phyloP scores from a whole-genome alignment of 2,888 invertebrate genomes.

The Pammene fasciana region DNA sequence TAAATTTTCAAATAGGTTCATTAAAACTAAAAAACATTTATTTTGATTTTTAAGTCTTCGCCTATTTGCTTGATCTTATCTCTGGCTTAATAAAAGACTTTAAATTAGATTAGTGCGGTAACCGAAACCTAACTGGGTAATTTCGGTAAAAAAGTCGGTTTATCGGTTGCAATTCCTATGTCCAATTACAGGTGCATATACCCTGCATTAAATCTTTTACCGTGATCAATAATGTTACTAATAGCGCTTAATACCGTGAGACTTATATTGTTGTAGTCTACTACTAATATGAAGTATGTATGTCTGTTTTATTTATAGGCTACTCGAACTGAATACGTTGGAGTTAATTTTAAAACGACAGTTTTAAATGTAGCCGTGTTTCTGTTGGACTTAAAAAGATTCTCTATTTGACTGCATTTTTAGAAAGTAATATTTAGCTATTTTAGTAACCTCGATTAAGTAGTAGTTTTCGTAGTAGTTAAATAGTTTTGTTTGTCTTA shows the following conservation, averaged over 20 bases:
- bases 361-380: not conserved
- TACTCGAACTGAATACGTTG: not conserved
- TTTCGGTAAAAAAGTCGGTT: not conserved
- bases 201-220: constrained; percentile 13
- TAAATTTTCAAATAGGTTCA: not conserved
- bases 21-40: not conserved
- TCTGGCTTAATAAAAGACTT: too few species aligned
- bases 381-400: not conserved
- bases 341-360: not conserved
- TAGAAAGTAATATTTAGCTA: too few species aligned
- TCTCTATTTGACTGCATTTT: not conserved
- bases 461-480: too few species aligned
- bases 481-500: too few species aligned
- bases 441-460: too few species aligned
- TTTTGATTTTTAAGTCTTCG: not conserved
- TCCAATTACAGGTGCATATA: not conserved
- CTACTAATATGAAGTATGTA: not conserved
- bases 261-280: constrained; percentile 22
- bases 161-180: not conserved
- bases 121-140: too few species aligned
- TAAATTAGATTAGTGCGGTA: too few species aligned
- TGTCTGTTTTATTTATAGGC: not conserved
- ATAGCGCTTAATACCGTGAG: constrained; percentile 18
- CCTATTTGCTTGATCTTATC: too few species aligned
- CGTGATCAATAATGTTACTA: constrained; percentile 12